Evolutionary conservation across 1,140 invertebrate species (phyloP), one percentile per base, ranked within the genome.

Genomic region (Linepithema humile): DNA sequence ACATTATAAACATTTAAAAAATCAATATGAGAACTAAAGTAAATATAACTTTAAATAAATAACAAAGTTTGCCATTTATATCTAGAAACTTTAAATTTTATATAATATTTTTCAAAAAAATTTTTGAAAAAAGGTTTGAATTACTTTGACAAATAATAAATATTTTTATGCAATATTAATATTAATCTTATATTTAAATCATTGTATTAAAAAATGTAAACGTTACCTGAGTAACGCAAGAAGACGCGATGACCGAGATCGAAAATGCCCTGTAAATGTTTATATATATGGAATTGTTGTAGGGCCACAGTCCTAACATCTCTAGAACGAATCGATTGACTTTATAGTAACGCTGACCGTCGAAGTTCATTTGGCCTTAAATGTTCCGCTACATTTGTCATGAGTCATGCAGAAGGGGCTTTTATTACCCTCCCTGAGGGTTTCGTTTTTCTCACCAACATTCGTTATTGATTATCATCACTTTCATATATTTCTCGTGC

Each of bases 321-420:
- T 60, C 17, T n/a, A 80, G n/a, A 67, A 57, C 12, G n/a, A 67
- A 48, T 10, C 48, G 17, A 67, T 55, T 80, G 2, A 29, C 6
- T 15, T 7, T 29, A 10, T 80, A 80, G 23, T 55, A 67, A 26
- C 23, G 75, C 17, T 80, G 50, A 40, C 62, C 62, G 29, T 15
- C 15, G 17, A 80, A 80, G 23, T 80, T 43, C 75, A 80, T 80
- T n/a, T 67, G 0, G 15, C 75, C 15, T 73, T 48, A 15, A 53
- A 38, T n/a, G 17, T 53, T 35, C 20, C 10, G 32, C 9, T 20
- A 35, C 5, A 23, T 72, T 23, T 72, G 48, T 50, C 12, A 35
- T 0, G 29, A 35, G 26, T n/a, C 4, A 29, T 48, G 17, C 3
- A 15, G 62, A 70, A 50, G 15, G 10, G 32, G 9, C 5, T 20